Base-by-base conservation (phyloP, 2,797 vertebrate species). In the Ambastaia sidthimunki region DNA sequence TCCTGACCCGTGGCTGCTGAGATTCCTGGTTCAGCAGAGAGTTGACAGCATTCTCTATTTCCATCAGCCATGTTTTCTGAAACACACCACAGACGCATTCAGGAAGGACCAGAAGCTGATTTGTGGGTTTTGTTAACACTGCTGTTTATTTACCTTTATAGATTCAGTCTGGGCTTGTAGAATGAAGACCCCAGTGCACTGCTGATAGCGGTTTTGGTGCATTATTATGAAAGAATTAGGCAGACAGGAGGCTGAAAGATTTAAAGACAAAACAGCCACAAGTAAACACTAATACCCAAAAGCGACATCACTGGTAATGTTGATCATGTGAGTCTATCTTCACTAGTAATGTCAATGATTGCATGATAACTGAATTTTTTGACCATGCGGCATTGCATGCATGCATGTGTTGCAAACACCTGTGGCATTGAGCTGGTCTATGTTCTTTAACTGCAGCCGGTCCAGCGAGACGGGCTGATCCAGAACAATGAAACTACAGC, bases 401-500 rank as follows among this genome's bases (percentile, higher is more conserved):
- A 1, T 69, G 37, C 16, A n/a, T 3, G 37, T 70, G 37, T 19
- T 57, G 1, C 25, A 2, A 25, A 41, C 59, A 97, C 96, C 94
- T 90, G 95, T 92, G 4, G 94, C 65, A 0, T 97, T 94, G 50
- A 96, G 16, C 23, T 95, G 93, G 75, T 98, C 95, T 0, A 95
- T 84, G 16, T 94, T 96, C 93, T 90, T 98, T 80, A 97, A 85
- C 72, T 91, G 89, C 76, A 97, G 78, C 80, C 96, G 94, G 81
- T 98, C 96, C 23, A 97, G 89, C 7, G 95, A 95, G 62, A 97
- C 90, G 16, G 96, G 96, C 89, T 98, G 97, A 87, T 96, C 95
- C 0, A 97, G 83, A 18, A 96, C 95, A 0, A 85, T 95, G 84
- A 96, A 98, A n/a, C 89, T 92, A 62, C 91, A 92, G 0, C 96